Percentiles rank a stretch among this genome's conserved stretches.
These are phyloP conservation scores for Harmothoe impar DNA, from an alignment of 2,888 invertebrate species.

Conservation along the genomic window DNA sequence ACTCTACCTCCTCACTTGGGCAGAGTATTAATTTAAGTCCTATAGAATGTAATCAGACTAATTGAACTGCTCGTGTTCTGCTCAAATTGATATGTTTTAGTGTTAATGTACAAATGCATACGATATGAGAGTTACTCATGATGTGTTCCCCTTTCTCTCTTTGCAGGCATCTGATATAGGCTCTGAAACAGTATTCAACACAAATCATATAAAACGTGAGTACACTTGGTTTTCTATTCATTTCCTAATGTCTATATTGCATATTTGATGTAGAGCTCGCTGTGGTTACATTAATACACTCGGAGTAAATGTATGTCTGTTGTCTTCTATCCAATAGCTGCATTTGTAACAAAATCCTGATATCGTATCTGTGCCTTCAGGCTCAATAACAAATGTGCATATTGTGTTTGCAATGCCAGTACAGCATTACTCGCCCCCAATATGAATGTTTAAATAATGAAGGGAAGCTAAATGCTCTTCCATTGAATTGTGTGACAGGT, in stretches of 20 bases:
- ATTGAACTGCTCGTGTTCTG: conserved; percentile 24
- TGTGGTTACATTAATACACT: no score
- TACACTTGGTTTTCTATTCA: conserved; percentile 15
- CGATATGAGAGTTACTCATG: neutral
- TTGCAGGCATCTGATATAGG: conserved; percentile 64
- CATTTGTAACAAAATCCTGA: no score
- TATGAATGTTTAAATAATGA: no score
- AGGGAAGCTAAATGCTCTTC: no score
- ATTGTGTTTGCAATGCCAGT: no score
- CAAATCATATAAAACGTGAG: conserved; percentile 60
- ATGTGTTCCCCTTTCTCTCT: conserved; percentile 34
- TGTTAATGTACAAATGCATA: neutral
- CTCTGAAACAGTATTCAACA: conserved; percentile 61
- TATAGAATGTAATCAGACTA: conserved; percentile 48
- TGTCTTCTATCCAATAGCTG: no score
- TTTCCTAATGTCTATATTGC: neutral
- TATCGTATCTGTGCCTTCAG: no score
- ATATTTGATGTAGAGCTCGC: no score
- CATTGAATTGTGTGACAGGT: no score
- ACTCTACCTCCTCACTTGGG: neutral
- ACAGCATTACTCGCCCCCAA: no score
- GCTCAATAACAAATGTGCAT: no score
- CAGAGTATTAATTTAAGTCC: conserved; percentile 19
- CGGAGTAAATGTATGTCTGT: no score
- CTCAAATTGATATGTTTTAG: neutral